Evolutionary conservation across 2,797 vertebrate genomes (phyloP), one percentile per base, ranked within the genome.

Genomic region (Hybognathus amarus): DNA sequence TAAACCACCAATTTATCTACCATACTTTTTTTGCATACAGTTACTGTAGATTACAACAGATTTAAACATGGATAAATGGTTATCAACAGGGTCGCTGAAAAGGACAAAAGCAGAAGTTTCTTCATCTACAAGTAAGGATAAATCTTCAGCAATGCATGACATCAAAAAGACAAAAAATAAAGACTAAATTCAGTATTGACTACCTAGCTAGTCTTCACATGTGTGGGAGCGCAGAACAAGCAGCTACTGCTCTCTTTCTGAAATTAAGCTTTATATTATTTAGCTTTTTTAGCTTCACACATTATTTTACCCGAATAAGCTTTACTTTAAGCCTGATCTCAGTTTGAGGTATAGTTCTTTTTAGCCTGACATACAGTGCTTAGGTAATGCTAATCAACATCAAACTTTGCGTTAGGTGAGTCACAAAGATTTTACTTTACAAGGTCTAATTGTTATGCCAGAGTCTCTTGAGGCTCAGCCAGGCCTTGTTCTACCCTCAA

Each of bases 51-150:
- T 12, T 27, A 27, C 59, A 15, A 63, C 59, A 15, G 59, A 63
- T 63, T 63, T 63, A 63, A 63, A 63, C 59, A 63, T 63, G 59
- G 59, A 63, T 63, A 63, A 63, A 63, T 63, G 59, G 59, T 63
- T 63, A 63, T 63, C 59, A 63, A 63, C 59, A 63, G 59, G 59
- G 59, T 63, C 59, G 59, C 59, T 63, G 59, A 63, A 63, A 63
- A 63, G 59, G 59, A 63, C 59, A 63, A 63, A 63, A 30, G 59
- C 59, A 63, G 59, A 63, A 63, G 59, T 63, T 63, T 63, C 59
- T 63, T 63, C 59, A 63, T 63, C 59, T 63, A 63, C 59, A 63
- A 63, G 59, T 63, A 63, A 63, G 59, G 24, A 63, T 63, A 63
- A 63, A 63, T 63, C 24, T 63, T 63, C 59, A 63, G 59, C 59